phyloP scores from a whole-genome alignment of 2,797 vertebrate genomes.

The Pangasius krempfi region DNA sequence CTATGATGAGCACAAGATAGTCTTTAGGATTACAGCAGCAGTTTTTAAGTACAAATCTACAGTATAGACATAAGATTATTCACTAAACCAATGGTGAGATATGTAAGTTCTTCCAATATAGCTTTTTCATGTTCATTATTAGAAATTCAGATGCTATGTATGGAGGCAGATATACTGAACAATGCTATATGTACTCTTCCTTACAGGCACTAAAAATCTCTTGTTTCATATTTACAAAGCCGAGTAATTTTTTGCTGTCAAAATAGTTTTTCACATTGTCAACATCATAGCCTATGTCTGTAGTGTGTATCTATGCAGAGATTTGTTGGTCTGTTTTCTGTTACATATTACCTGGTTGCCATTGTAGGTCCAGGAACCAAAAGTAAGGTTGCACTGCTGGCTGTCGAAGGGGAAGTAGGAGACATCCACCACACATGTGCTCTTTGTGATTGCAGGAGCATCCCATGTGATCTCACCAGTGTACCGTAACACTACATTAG shows the following conservation, averaged over 20 bases:
- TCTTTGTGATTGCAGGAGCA: constrained; percentile 94
- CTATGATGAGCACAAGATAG: not conserved
- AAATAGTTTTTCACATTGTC: not conserved
- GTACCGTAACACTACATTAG: constrained; percentile 93
- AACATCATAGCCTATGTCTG: not conserved
- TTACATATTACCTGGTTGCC: constrained; percentile 83
- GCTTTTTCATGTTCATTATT: not conserved
- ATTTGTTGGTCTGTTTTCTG: constrained; percentile 25
- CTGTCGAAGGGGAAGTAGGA: constrained; percentile 96
- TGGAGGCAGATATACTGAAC: not conserved
- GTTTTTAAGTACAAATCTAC: not conserved
- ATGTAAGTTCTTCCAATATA: not conserved
- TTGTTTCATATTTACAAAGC: not conserved
- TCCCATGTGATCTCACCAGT: constrained; percentile 96
- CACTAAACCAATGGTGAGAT: not conserved
- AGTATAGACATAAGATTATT: not conserved
- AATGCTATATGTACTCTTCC: not conserved
- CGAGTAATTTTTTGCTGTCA: not conserved
- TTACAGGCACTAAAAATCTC: not conserved
- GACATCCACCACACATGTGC: constrained; percentile 94
- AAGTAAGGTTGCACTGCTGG: constrained; percentile 95
- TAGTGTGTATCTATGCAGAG: constrained; percentile 15
- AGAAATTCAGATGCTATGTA: not conserved
- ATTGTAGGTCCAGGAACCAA: constrained; percentile 98
- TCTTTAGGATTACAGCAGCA: not conserved